phyloP scores from a whole-genome alignment of 2,888 invertebrate genomes.

The Lamproptera curius region DNA sequence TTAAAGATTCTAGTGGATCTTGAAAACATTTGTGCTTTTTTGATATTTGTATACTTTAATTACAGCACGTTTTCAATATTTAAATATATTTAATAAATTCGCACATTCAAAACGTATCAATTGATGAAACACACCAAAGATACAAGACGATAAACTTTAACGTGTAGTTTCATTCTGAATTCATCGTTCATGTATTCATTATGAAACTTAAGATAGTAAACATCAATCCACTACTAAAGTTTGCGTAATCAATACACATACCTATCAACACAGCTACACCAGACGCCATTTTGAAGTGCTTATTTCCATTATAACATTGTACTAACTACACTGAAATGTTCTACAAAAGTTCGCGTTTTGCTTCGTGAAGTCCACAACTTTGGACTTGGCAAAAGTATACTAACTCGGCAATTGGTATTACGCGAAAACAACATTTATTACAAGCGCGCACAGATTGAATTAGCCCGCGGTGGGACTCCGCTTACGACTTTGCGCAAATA shows the following conservation, averaged over 20 bases:
- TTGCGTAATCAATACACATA: slow-evolving; percentile 55
- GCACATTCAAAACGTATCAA: no score
- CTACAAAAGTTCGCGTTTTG: slow-evolving; percentile 79
- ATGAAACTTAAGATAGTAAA: slow-evolving; percentile 26
- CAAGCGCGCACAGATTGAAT: slow-evolving; percentile 75
- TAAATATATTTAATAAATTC: no score
- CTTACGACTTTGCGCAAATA: slow-evolving; percentile 75
- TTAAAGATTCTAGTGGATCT: no score
- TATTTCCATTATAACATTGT: slow-evolving; percentile 79
- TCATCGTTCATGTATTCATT: no score
- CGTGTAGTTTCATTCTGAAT: no score
- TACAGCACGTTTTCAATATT: no score
- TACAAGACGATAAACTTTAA: no score
- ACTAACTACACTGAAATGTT: slow-evolving; percentile 79
- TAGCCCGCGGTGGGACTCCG: slow-evolving; percentile 68
- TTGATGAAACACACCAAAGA: no score
- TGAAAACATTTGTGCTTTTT: no score
- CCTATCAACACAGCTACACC: slow-evolving; percentile 62
- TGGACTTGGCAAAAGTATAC: slow-evolving; percentile 58
- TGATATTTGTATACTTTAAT: no score
- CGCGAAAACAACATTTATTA: slow-evolving; percentile 76
- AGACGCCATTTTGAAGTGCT: slow-evolving; percentile 78
- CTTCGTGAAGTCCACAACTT: slow-evolving; percentile 78
- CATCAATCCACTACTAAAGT: slow-evolving; percentile 47
- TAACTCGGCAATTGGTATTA: slow-evolving; percentile 71